phyloP scores from a whole-genome alignment of 1,140 invertebrate species.

The Araneus ventricosus region DNA sequence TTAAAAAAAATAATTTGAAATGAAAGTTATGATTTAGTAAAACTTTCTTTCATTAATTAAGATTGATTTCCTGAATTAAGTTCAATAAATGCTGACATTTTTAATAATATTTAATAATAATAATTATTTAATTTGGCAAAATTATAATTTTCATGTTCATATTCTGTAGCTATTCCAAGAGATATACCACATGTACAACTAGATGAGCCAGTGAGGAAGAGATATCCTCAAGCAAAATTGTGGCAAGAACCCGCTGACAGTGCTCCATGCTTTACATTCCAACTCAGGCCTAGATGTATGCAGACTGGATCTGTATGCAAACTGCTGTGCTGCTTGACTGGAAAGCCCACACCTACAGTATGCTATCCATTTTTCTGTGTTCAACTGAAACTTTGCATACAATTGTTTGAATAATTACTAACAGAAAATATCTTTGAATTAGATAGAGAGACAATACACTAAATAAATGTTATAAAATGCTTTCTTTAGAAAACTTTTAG shows the following conservation, averaged over 20 bases:
- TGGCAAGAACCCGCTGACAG: conserved; percentile 90
- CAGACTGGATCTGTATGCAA: conserved; percentile 89
- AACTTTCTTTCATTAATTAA: no score
- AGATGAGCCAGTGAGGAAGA: conserved; percentile 74
- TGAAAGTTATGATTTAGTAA: no score
- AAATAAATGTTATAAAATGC: no score
- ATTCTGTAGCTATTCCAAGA: conserved; percentile 87
- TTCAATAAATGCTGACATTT: no score
- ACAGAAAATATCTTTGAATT: no score
- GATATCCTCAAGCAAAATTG: conserved; percentile 54
- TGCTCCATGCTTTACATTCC: conserved; percentile 97
- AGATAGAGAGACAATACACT: no score
- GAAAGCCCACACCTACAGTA: conserved; percentile 90
- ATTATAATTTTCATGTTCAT: no score
- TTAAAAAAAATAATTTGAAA: no score
- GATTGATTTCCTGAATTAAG: no score
- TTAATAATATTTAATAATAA: background rate
- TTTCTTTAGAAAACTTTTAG: no score
- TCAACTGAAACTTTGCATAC: no score
- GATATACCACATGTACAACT: conserved; percentile 83
- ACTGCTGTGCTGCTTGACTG: conserved; percentile 96
- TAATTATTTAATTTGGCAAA: conserved; percentile 69
- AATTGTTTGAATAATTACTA: no score
- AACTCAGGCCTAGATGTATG: conserved; percentile 97
- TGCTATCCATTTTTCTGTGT: background rate